Percentiles rank a stretch among this genome's conserved stretches.
phyloP scores from a whole-genome alignment of 2,113 vertebrate species.

The Hippocampus comes region DNA sequence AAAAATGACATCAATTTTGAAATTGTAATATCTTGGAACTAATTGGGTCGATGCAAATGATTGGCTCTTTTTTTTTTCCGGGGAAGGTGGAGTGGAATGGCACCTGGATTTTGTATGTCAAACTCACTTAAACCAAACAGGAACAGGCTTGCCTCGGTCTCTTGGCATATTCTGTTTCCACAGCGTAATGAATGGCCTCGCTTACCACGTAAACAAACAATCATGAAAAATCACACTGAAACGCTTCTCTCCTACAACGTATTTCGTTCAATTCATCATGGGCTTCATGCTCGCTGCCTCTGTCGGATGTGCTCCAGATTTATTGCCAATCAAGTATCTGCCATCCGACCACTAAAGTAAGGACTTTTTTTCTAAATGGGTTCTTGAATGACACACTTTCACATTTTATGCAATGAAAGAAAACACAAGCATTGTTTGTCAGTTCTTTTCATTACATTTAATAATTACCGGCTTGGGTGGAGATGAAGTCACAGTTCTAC shows the following conservation, averaged over 20 bases:
- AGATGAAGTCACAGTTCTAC: neutral
- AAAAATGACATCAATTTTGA: conserved; percentile 5
- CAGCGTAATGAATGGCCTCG: conserved; percentile 52
- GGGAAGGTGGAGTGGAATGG: neutral
- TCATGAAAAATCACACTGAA: conserved; percentile 49
- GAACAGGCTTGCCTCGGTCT: conserved; percentile 11
- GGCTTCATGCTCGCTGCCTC: conserved; percentile 32
- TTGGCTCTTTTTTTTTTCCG: neutral
- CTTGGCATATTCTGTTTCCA: conserved; percentile 22
- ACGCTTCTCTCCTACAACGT: conserved; percentile 33
- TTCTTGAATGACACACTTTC: neutral
- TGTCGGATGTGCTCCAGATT: neutral
- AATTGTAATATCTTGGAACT: conserved; percentile 16
- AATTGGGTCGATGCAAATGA: conserved; percentile 7
- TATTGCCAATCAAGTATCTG: neutral
- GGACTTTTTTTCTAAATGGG: neutral
- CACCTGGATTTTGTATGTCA: neutral
- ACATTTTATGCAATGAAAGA: neutral
- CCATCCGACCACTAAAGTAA: neutral
- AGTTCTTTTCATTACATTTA: neutral
- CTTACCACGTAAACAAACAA: conserved; percentile 51
- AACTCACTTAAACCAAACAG: conserved; percentile 18
- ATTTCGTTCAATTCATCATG: conserved; percentile 52
- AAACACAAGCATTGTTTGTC: neutral
- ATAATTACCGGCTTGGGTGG: neutral